These are phyloP conservation scores for Cynodonichthys magdalenae DNA, from an alignment of 2,797 vertebrate species.

Conservation along the genomic window DNA sequence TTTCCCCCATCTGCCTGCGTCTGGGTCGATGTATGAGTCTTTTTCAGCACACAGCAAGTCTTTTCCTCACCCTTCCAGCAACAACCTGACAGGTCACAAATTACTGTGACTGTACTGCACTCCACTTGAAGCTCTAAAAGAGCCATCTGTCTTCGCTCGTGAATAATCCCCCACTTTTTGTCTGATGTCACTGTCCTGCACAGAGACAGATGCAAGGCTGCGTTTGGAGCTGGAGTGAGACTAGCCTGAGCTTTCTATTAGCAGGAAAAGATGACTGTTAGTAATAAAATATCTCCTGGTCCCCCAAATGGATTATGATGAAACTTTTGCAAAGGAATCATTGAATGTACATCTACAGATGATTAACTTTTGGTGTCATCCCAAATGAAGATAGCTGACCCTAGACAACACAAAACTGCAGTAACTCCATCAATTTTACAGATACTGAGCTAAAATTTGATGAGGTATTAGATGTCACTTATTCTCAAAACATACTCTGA, in stretches of 20 bases:
- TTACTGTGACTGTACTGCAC: conserved; percentile 23
- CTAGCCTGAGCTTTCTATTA: conserved; percentile 25
- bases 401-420: too few species aligned
- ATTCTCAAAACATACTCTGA: too few species aligned
- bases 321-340: too few species aligned
- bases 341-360: too few species aligned
- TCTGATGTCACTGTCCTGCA: conserved; percentile 40
- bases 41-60: conserved; percentile 14
- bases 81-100: conserved; percentile 34
- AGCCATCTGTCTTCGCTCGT: conserved; percentile 26
- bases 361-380: too few species aligned
- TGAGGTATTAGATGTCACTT: too few species aligned
- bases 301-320: too few species aligned
- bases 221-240: conserved; percentile 33
- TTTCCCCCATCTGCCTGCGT: background rate
- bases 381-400: too few species aligned
- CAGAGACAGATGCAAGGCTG: conserved; percentile 37
- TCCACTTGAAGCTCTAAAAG: conserved; percentile 25
- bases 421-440: too few species aligned
- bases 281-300: too few species aligned
- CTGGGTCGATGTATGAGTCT: background rate
- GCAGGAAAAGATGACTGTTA: conserved; percentile 20
- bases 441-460: too few species aligned
- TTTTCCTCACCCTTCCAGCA: conserved; percentile 42
- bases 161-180: conserved; percentile 42